Evolutionary conservation across 2,797 vertebrate genomes (phyloP).

Genomic region (Trichosurus vulpecula): DNA sequence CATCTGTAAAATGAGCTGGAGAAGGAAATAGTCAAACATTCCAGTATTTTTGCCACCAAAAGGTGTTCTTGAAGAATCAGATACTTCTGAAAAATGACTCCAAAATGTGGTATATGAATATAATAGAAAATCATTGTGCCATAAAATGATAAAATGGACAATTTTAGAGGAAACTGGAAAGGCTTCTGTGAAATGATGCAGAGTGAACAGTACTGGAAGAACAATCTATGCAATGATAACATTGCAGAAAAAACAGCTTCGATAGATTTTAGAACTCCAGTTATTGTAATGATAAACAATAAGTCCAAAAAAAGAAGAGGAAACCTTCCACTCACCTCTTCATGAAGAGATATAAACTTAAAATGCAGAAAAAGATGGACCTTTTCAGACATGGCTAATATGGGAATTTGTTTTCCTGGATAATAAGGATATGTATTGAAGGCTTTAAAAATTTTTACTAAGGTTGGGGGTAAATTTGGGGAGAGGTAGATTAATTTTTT

Average conservation of each 20-base stretch:
- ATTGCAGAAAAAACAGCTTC: background rate
- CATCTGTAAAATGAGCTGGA: background rate
- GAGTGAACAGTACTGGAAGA: background rate
- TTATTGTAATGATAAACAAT: background rate
- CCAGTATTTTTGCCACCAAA: background rate
- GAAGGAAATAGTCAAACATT: background rate
- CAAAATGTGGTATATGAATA: background rate
- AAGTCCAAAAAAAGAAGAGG: background rate
- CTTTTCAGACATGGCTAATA: background rate
- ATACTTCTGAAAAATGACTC: background rate
- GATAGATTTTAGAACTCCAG: background rate
- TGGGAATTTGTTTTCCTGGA: background rate
- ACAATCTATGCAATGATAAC: background rate
- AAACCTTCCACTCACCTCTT: background rate
- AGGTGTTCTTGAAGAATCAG: background rate
- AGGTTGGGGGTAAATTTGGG: background rate
- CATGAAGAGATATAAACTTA: background rate
- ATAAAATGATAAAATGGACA: background rate
- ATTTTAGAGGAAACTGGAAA: background rate
- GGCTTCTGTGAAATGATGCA: background rate
- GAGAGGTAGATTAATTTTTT: background rate
- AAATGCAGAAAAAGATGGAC: background rate
- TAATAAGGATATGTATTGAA: background rate
- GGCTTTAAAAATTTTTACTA: background rate
- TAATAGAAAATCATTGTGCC: background rate